phyloP scores from a whole-genome alignment of 2,797 vertebrate genomes.

The Pelobates cultripes region DNA sequence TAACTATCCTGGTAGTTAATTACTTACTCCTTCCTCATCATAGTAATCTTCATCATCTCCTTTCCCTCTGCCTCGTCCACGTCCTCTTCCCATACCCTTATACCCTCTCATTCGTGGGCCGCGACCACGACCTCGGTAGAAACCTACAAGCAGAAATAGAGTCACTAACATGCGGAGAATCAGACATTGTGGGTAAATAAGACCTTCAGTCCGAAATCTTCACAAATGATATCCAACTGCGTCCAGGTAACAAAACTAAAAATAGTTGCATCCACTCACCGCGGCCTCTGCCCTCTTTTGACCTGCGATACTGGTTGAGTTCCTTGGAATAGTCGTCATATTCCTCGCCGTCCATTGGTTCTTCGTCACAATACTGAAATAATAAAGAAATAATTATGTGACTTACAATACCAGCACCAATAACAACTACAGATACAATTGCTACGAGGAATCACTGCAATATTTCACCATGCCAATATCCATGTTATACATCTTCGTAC shows the following conservation, averaged over 20 bases:
- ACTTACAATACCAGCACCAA: no score
- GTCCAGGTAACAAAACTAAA: no score
- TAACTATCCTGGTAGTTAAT: no score
- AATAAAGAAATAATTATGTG: no score
- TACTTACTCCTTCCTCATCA: slow-evolving; percentile 87
- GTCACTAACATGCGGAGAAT: background rate
- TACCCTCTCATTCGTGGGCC: slow-evolving; percentile 69
- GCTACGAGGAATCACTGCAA: no score
- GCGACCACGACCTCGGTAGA: slow-evolving; percentile 75
- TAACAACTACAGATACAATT: no score
- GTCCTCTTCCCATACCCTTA: slow-evolving; percentile 70
- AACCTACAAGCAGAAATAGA: slow-evolving; percentile 59
- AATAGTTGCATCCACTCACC: slow-evolving; percentile 61
- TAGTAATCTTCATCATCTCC: slow-evolving; percentile 85
- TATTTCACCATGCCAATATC: no score
- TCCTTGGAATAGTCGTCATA: slow-evolving; percentile 92
- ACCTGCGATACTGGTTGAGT: slow-evolving; percentile 84
- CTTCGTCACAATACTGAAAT: slow-evolving; percentile 80
- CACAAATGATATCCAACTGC: no score
- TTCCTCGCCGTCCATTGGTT: slow-evolving; percentile 84
- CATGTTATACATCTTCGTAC: no score
- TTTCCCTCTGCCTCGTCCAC: slow-evolving; percentile 76
- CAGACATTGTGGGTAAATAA: background rate
- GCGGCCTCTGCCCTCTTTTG: slow-evolving; percentile 79
- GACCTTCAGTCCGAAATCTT: no score